Evolutionary conservation across 2,888 invertebrate species (phyloP).

Genomic region (Salpingus planirostris): DNA sequence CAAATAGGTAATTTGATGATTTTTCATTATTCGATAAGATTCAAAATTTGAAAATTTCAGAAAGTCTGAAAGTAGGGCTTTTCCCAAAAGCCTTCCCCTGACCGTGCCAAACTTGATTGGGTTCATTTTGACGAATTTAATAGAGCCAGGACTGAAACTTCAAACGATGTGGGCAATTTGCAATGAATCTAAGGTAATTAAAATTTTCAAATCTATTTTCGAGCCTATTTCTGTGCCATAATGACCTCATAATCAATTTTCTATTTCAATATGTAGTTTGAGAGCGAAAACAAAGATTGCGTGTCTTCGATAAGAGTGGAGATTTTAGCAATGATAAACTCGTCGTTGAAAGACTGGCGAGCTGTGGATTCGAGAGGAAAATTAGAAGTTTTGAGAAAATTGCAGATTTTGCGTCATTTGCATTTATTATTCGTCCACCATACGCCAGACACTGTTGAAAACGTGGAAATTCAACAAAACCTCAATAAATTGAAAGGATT

Average conservation of each 20-base stretch:
- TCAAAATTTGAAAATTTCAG: conserved; percentile 39
- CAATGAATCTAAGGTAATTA: conserved; percentile 41
- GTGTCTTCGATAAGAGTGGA: conserved; percentile 46
- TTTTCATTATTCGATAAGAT: conserved; percentile 1
- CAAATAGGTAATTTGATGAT: conserved; percentile 47
- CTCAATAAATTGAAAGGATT: no score
- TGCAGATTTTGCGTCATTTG: conserved; percentile 33
- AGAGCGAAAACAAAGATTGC: conserved; percentile 41
- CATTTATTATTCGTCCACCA: conserved; percentile 36
- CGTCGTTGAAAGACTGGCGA: conserved; percentile 49
- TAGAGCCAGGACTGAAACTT: conserved; percentile 47
- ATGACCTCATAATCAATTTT: not conserved
- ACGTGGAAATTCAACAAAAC: no score
- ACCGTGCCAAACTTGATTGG: conserved; percentile 59
- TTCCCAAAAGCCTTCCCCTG: conserved; percentile 53
- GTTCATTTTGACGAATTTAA: conserved; percentile 60
- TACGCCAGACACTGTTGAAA: no score
- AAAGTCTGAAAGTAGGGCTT: conserved; percentile 63
- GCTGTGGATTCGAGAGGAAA: conserved; percentile 26
- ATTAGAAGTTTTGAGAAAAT: conserved; percentile 27
- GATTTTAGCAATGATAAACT: conserved; percentile 44
- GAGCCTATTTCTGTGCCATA: not conserved
- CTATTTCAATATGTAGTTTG: conserved; percentile 33
- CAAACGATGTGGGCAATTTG: conserved; percentile 50
- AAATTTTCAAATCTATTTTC: conserved; percentile 2